These are phyloP conservation scores for Lutraria lutraria DNA, from an alignment of 2,888 invertebrate genomes.

Conservation along the genomic window DNA sequence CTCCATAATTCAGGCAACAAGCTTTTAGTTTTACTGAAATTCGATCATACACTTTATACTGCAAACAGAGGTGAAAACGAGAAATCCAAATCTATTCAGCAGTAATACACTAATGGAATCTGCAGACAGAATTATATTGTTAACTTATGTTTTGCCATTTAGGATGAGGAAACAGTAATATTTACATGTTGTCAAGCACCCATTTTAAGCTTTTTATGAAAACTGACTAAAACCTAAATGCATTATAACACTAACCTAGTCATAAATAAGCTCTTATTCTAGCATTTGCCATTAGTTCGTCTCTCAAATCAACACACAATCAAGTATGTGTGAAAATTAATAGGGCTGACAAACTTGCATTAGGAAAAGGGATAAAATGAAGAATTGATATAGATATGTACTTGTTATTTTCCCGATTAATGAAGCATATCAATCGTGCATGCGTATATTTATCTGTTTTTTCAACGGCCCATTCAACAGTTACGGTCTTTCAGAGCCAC, in stretches of 20 bases:
- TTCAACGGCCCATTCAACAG: too few species aligned
- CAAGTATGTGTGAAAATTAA: background rate
- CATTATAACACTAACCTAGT: background rate
- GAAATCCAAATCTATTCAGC: background rate
- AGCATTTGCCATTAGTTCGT: conserved; percentile 10
- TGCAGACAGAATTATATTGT: background rate
- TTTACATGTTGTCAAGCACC: conserved; percentile 4
- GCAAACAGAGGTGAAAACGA: conserved; percentile 3
- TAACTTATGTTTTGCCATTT: conserved; percentile 15
- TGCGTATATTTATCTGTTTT: background rate
- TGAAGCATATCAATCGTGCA: background rate
- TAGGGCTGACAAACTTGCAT: conserved; percentile 19
- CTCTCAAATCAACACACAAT: conserved; percentile 3
- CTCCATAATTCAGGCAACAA: conserved; percentile 13
- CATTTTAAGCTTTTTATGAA: conserved; percentile 5
- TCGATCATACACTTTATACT: conserved; percentile 4
- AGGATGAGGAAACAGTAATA: background rate
- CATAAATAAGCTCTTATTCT: conserved; percentile 16
- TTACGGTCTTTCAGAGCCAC: too few species aligned
- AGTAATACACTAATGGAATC: conserved; percentile 21
- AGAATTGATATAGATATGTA: background rate
- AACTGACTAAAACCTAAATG: background rate
- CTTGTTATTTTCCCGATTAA: background rate
- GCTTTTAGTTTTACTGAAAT: conserved; percentile 19
- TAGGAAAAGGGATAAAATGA: background rate